Evolutionary conservation across 2,888 invertebrate species (phyloP).

Genomic region (Hirudinaria manillensis): DNA sequence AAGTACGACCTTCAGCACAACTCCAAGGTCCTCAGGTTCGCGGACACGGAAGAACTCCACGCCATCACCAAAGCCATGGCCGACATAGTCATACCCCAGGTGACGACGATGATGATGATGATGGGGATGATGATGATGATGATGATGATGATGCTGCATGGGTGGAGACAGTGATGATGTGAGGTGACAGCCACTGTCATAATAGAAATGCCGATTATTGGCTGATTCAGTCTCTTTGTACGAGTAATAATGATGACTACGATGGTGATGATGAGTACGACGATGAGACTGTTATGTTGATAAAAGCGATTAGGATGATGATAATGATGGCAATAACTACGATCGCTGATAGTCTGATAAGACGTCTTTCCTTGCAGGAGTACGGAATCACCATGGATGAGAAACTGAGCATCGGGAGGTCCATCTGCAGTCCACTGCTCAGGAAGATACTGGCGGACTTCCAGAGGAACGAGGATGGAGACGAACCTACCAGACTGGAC

Average conservation of each 20-base stretch:
- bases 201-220: too few relatives aligned
- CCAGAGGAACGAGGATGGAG: constrained; percentile 76
- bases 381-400: constrained; percentile 92
- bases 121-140: too few relatives aligned
- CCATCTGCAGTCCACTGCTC: constrained; percentile 89
- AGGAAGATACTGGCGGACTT: constrained; percentile 91
- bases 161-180: too few relatives aligned
- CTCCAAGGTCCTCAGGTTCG: constrained; percentile 69
- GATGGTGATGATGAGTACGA: too few relatives aligned
- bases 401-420: constrained; percentile 90
- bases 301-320: too few relatives aligned
- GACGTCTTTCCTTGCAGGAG: constrained; percentile 67
- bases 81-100: constrained; percentile 97
- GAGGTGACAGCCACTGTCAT: too few relatives aligned
- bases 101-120: constrained; percentile 46
- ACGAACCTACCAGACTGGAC: constrained; percentile 89
- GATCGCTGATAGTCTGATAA: too few relatives aligned
- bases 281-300: too few relatives aligned
- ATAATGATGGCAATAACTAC: neutral
- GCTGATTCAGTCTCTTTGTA: too few relatives aligned
- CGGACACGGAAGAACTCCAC: constrained; percentile 60
- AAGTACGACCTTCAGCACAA: constrained; percentile 96
- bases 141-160: neutral
- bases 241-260: too few relatives aligned
- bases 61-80: constrained; percentile 93